These are phyloP conservation scores for Sebastes schlegelii DNA, from an alignment of 2,113 vertebrate genomes.

Conservation along the genomic window DNA sequence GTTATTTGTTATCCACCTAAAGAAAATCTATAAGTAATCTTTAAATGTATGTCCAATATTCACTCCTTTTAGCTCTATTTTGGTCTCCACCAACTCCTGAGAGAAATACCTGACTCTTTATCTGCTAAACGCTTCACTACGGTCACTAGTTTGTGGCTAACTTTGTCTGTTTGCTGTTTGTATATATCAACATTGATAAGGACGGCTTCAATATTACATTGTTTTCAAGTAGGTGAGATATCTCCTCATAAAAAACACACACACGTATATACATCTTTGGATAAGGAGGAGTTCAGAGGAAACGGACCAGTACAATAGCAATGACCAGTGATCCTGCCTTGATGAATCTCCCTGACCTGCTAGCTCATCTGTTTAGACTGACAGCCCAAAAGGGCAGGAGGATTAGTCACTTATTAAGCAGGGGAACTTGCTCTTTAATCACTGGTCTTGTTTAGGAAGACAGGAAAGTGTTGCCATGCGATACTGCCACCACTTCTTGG, in stretches of 20 bases:
- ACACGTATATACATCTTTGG: not conserved
- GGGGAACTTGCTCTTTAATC: conserved; percentile 65
- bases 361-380: conserved; percentile 69
- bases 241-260: not conserved
- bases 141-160: too few relatives aligned
- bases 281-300: conserved; percentile 2
- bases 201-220: too few relatives aligned
- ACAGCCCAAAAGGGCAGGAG: conserved; percentile 73
- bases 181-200: too few relatives aligned
- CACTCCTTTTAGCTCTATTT: too few relatives aligned
- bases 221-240: not conserved
- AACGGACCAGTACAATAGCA: conserved; percentile 5
- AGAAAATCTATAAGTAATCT: too few relatives aligned
- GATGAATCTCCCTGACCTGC: conserved; percentile 60
- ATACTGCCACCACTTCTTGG: not conserved
- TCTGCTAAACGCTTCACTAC: too few relatives aligned
- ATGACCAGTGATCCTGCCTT: conserved; percentile 21
- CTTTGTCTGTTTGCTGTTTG: too few relatives aligned
- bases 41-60: too few relatives aligned
- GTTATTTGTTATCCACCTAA: too few relatives aligned
- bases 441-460: conserved; percentile 50
- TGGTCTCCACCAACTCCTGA: too few relatives aligned
- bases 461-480: conserved; percentile 29
- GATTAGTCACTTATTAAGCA: conserved; percentile 72
- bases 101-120: too few relatives aligned